Evolutionary conservation across 2,113 vertebrate species (phyloP), one percentile per base, ranked within the genome.

Genomic region (Varanus salvator): DNA sequence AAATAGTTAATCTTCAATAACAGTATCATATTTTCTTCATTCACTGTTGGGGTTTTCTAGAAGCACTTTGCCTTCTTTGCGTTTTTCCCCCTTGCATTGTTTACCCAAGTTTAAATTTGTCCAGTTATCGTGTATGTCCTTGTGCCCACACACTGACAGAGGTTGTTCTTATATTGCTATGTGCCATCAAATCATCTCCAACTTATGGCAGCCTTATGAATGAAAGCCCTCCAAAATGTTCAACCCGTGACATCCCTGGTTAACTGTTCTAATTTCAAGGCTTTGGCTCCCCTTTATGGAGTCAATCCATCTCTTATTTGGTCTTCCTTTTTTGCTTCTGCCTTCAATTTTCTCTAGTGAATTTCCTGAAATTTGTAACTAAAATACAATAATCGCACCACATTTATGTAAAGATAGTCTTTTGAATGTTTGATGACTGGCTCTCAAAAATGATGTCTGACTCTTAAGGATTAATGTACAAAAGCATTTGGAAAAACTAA

Each of bases 401-500:
- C n/a, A 81, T 60, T 31, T n/a, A 31, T 81, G 31, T 81, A 80
- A 7, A 52, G 50, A n/a, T 15, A 64, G 19, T 57, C 29, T 6
- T 80, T 57, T n/a, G 71, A 75, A 86, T 86, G 72, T 76, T 86
- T n/a, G 31, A 34, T 81, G 52, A n/a, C 80, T 57, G 29, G 31
- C 17, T 34, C 31, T 81, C 52, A 81, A 60, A n/a, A 12, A 54
- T n/a, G 31, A 34, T 81, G 52, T n/a, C 80, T 57, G 17, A 21
- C 7, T 34, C 31, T 81, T 25, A 81, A 60, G 31, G 60, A 27
- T 78, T 66, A 77, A 77, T 87, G 27, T 23, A 68, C 38, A 78
- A 87, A 87, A 87, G 60, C 25, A 31, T 69, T 80, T 87, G 44
- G 66, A 78, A 57, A 52, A 50, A 72, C 50, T 74, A 34, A 71